Evolutionary conservation across 2,113 vertebrate species (phyloP), one percentile per base, ranked within the genome.

Genomic region (Fulmarus glacialis): DNA sequence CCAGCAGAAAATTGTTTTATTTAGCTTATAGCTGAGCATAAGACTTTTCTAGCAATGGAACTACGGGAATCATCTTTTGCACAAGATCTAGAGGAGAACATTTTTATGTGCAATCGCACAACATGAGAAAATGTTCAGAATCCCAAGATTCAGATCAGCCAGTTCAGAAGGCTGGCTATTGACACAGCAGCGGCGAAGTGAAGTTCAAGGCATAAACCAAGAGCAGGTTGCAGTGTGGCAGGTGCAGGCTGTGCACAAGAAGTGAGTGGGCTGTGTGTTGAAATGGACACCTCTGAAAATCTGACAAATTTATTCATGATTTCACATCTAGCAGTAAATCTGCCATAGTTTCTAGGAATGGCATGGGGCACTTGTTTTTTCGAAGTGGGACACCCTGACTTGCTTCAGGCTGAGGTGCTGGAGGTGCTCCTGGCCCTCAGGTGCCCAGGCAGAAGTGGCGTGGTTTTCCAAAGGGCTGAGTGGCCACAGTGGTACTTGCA

Each of bases 1-100:
- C n/a, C 77, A 91, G 95, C 75, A 95, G 78, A 98, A 96, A 94
- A 92, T 96, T 56, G 87, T 88, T 96, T 97, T 96, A 75, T 95
- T 97, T 95, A 97, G 60, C 71, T 97, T 90, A 81, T 74, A 94
- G 84, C 63, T 84, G 92, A 94, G 64, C 27, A 4, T 93, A 89
- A 93, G 86, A 96, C 85, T 97, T 94, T 91, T 95, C 74, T 80
- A 93, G 94, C 70, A 91, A 68, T 21, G 12, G 36, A 59, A 85
- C 72, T 82, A 81, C 87, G 82, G 90, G 95, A 96, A 93, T 72
- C 6, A 71, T 95, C 73, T 87, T 87, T 50, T 86, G 53, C 40
- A 56, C 87, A 94, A 86, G 86, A 92, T 91, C 79, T 80, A 12
- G 30, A 40, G 40, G 81, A 87, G 59, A 93, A 91, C 78, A 52